Evolutionary conservation across 2,797 vertebrate genomes (phyloP).

Genomic region (Chaenodraco wilsoni): DNA sequence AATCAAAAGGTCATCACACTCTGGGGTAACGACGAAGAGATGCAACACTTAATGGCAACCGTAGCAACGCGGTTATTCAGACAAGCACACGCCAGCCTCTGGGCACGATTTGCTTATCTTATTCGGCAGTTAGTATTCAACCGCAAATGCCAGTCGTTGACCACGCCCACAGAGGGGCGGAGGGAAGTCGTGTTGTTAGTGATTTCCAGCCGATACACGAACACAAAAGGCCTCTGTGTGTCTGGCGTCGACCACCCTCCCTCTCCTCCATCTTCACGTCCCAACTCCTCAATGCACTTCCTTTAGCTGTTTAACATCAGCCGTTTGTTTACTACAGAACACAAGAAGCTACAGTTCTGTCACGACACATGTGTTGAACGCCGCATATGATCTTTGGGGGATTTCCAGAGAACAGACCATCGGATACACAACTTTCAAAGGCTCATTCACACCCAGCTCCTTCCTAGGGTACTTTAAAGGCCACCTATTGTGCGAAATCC

Average conservation of each 20-base stretch:
- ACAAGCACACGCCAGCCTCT: not conserved
- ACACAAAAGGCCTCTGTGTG: slow-evolving; percentile 74
- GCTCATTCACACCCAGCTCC: not conserved
- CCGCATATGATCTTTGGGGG: not conserved
- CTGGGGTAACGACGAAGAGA: too few relatives aligned
- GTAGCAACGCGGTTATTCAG: too few relatives aligned
- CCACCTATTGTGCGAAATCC: too few relatives aligned
- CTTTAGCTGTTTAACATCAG: not conserved
- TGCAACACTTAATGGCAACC: too few relatives aligned
- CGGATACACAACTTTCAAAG: not conserved
- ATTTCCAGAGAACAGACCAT: slow-evolving; percentile 14
- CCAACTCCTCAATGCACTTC: not conserved
- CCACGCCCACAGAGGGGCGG: slow-evolving; percentile 13
- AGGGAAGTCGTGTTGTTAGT: not conserved
- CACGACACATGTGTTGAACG: slow-evolving; percentile 7
- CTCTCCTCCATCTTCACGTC: slow-evolving; percentile 14
- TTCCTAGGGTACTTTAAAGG: not conserved
- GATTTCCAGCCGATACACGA: slow-evolving; percentile 79
- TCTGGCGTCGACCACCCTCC: slow-evolving; percentile 58
- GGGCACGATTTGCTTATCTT: slow-evolving; percentile 61
- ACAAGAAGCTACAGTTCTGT: slow-evolving; percentile 20
- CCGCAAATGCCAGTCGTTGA: slow-evolving; percentile 65
- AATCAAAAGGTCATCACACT: too few relatives aligned
- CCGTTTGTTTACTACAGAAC: not conserved
- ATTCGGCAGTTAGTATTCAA: slow-evolving; percentile 60